Conservation (phyloP, 2,888 invertebrate genomes). For the Apodemia zela region DNA sequence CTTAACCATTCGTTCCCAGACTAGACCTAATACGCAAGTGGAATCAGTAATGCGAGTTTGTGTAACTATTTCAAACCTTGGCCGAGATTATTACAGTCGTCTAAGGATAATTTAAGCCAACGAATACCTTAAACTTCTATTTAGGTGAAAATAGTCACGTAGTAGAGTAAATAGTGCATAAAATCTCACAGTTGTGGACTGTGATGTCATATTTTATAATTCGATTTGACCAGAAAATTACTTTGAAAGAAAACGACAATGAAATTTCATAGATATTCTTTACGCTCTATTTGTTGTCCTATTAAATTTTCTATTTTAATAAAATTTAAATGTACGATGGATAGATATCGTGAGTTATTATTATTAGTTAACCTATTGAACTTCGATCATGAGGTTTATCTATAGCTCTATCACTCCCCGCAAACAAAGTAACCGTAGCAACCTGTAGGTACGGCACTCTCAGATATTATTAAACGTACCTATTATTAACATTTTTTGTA, state of each 20-base stretch:
- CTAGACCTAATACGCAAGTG: constrained; percentile 42
- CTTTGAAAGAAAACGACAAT: background rate
- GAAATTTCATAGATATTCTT: background rate
- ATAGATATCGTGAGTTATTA: too few relatives aligned
- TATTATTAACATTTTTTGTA: background rate
- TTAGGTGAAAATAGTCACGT: constrained; percentile 22
- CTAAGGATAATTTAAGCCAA: constrained; percentile 10
- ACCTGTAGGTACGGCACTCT: too few relatives aligned
- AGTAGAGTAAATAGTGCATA: constrained; percentile 15
- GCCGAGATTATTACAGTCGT: constrained; percentile 48
- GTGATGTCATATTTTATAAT: constrained; percentile 12
- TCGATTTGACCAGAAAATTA: constrained; percentile 7
- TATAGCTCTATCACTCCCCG: too few relatives aligned
- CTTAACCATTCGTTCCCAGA: constrained; percentile 52
- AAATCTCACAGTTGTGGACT: background rate
- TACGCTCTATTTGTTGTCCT: background rate
- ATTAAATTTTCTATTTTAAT: too few relatives aligned
- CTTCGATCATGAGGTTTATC: too few relatives aligned
- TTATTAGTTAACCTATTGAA: too few relatives aligned
- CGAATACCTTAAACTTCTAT: constrained; percentile 1
- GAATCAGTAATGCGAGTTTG: constrained; percentile 67
- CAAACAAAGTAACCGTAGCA: too few relatives aligned
- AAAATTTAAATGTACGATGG: too few relatives aligned
- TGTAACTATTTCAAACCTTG: constrained; percentile 64
- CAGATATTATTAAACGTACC: too few relatives aligned